Evolutionary conservation across 2,888 invertebrate species (phyloP), one percentile per base, ranked within the genome.

Genomic region (Augochlorella aurata): DNA sequence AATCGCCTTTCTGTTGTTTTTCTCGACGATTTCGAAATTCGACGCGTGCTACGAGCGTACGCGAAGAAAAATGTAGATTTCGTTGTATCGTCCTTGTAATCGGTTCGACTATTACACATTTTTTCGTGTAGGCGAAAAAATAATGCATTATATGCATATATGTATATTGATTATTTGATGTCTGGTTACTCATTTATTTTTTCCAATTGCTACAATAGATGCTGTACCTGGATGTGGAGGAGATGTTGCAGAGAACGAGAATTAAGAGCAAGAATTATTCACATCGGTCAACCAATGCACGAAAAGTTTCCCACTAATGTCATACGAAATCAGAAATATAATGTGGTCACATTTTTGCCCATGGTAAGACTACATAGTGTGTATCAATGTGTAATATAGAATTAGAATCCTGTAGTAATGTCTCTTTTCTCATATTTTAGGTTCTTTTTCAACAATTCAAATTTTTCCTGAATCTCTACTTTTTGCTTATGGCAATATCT

Each of bases 401-500:
- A 24, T 29, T 29, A 49, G 47, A n/a, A 47, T 8, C 0, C 29
- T 14, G n/a, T 24, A 7, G 3, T 47, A 66, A 54, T 50, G 9
- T 45, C 12, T 18, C 2, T 3, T 14, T 70, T 52, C 14, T 44
- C 61, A 58, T 85, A 58, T 94, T 94, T 61, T 92, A 96, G 96
- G 99, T 99, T 82, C 95, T 99, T 84, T 99, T 97, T 94, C 98
- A 99, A 94, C 99, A 99, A 94, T 99, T 99, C 95, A 97, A 98
- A 90, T 99, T 99, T 94, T 99, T 99, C 94, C 95, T 99, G 87
- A 99, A 99, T 94, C 94, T 99, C 79, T 99, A 99, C 94, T 99
- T 99, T 94, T 95, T 99, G 87, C 95, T 99, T 79, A 99, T 99
- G 99, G 99, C 99, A 0, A 95, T 97, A 75, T 98, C 98, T 91